phyloP scores from a whole-genome alignment of 2,888 invertebrate genomes.

The Melolontha melolontha region DNA sequence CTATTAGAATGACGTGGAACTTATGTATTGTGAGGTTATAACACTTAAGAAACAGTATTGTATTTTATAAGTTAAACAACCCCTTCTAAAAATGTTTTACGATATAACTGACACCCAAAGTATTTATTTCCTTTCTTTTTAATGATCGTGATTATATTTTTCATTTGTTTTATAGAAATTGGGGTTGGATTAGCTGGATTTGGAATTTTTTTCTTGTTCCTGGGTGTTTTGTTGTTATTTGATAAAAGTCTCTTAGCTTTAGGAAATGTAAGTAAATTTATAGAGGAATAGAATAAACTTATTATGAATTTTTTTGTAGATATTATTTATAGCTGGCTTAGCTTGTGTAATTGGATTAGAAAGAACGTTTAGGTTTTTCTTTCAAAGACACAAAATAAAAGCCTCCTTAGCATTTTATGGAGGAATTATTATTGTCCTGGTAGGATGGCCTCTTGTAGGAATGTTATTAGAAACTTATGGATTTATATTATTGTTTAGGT shows the following conservation, averaged over 20 bases:
- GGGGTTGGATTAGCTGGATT: slow-evolving; percentile 97
- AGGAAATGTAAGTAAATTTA: slow-evolving; percentile 88
- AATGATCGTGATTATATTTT: slow-evolving; percentile 13
- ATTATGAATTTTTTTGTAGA: slow-evolving; percentile 72
- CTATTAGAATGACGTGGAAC: slow-evolving; percentile 49
- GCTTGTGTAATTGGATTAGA: slow-evolving; percentile 97
- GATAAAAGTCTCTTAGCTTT: slow-evolving; percentile 98
- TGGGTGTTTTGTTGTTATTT: slow-evolving; percentile 93
- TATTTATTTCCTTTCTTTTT: slow-evolving; percentile 66
- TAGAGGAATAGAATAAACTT: not conserved
- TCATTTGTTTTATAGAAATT: slow-evolving; percentile 80
- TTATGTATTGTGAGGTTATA: slow-evolving; percentile 45
- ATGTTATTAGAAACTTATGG: slow-evolving; percentile 98
- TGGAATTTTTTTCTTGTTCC: slow-evolving; percentile 93
- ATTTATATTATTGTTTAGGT: slow-evolving; percentile 88
- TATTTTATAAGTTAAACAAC: slow-evolving; percentile 33
- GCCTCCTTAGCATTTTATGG: slow-evolving; percentile 92
- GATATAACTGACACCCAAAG: slow-evolving; percentile 88
- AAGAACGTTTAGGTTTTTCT: slow-evolving; percentile 96
- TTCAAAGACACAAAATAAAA: slow-evolving; percentile 95
- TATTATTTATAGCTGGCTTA: slow-evolving; percentile 94
- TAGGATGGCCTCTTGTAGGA: slow-evolving; percentile 97
- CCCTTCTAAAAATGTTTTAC: slow-evolving; percentile 71
- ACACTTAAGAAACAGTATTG: slow-evolving; percentile 27
- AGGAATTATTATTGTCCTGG: slow-evolving; percentile 90